A percentile compares a stretch with the other conserved stretches of the same genome.
These are phyloP conservation scores for Schizopygopsis pylzovi DNA, from an alignment of 2,797 vertebrate genomes.

Conservation along the genomic window DNA sequence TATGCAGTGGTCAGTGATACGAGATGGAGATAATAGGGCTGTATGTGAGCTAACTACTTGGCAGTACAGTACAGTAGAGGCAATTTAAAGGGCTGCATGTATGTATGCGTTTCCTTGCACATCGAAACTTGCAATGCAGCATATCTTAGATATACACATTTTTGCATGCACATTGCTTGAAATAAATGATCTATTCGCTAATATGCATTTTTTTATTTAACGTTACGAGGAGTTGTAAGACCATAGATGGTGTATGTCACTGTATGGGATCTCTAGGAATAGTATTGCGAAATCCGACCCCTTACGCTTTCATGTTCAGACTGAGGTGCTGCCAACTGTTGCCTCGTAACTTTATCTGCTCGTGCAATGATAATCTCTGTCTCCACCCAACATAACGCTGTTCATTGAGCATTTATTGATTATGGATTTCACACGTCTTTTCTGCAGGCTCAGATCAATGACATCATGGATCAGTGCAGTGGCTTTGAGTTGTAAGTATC, in stretches of 20 bases:
- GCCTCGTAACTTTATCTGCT: conserved; percentile 41
- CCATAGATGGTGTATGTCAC: conserved; percentile 46
- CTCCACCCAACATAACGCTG: conserved; percentile 4
- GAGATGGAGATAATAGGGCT: not conserved
- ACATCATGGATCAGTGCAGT: conserved; percentile 97
- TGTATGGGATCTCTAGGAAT: conserved; percentile 43
- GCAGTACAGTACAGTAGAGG: not conserved
- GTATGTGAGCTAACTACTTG: not conserved
- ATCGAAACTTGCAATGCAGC: not conserved
- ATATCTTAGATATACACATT: too few relatives aligned
- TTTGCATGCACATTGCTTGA: not conserved
- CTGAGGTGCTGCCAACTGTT: conserved; percentile 45
- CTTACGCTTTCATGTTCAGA: conserved; percentile 31
- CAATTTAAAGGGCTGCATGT: conserved; percentile 44
- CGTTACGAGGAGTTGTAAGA: not conserved
- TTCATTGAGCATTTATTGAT: conserved; percentile 28
- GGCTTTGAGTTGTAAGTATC: conserved; percentile 95
- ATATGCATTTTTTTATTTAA: not conserved
- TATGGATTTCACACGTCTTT: conserved; percentile 36
- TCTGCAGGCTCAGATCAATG: conserved; percentile 87
- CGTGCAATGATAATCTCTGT: conserved; percentile 11
- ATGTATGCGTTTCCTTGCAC: not conserved
- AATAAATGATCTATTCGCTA: not conserved
- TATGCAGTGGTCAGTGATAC: not conserved
- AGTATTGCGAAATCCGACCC: conserved; percentile 46